A percentile compares a stretch with the other conserved stretches of the same genome.
Conservation (phyloP, 92 coral and sea anemone genomes). For the Ricordea florida region DNA sequence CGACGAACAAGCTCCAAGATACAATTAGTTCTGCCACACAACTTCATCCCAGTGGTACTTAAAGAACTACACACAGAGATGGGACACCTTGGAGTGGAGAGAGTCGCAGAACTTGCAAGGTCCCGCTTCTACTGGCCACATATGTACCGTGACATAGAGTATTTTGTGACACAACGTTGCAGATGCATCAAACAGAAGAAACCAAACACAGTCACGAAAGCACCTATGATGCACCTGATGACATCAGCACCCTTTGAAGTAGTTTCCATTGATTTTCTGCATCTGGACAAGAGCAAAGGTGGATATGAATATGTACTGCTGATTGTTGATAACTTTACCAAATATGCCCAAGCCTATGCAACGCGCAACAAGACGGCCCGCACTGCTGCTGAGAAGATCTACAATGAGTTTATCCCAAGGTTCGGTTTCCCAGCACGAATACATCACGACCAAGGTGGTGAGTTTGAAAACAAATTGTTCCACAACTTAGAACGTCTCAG, state of each 20-base stretch:
- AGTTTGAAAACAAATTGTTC: slow-evolving; percentile 51
- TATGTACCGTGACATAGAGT: slow-evolving; percentile 34
- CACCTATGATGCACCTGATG: slow-evolving; percentile 21
- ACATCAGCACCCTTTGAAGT: slow-evolving; percentile 40
- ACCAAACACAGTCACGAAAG: not conserved
- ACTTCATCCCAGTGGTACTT: slow-evolving; percentile 3
- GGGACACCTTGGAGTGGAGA: slow-evolving; percentile 48
- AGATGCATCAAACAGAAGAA: slow-evolving; percentile 36
- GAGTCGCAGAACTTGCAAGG: slow-evolving; percentile 31
- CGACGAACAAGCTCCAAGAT: not conserved
- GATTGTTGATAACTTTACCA: slow-evolving; percentile 42
- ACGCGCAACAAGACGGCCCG: slow-evolving; percentile 28
- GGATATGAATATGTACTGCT: slow-evolving; percentile 51
- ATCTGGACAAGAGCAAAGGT: slow-evolving; percentile 39
- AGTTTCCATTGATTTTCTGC: slow-evolving; percentile 49
- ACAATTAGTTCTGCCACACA: slow-evolving; percentile 26
- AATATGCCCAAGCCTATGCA: slow-evolving; percentile 56
- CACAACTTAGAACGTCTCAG: slow-evolving; percentile 32
- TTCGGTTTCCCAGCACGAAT: slow-evolving; percentile 29
- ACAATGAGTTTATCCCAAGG: slow-evolving; percentile 35
- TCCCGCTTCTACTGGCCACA: slow-evolving; percentile 48
- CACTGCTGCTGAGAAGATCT: slow-evolving; percentile 39
- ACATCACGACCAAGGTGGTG: slow-evolving; percentile 50
- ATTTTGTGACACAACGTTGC: slow-evolving; percentile 29
- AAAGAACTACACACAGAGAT: slow-evolving; percentile 45